Percentiles rank a stretch among this genome's conserved stretches.
These are phyloP conservation scores for Orcinus orca DNA, from an alignment of 2,113 vertebrate genomes.

Conservation along the genomic window DNA sequence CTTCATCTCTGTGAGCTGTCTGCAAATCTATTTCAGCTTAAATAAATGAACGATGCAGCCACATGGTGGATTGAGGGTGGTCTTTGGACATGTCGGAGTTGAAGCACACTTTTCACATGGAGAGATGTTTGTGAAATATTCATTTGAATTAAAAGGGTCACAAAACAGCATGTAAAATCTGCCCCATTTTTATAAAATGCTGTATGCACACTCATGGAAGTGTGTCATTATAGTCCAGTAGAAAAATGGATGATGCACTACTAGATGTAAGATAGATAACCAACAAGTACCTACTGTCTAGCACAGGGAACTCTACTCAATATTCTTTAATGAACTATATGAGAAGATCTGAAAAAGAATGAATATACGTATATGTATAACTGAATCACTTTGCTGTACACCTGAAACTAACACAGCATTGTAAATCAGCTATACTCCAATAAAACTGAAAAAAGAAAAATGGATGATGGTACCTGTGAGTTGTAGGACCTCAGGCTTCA, in stretches of 20 bases:
- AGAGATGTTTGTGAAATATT: not conserved
- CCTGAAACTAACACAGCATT: too few species aligned
- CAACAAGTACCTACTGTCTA: too few species aligned
- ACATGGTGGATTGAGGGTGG: accelerated
- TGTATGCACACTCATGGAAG: accelerated
- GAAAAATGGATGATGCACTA: too few species aligned
- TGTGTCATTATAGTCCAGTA: accelerated
- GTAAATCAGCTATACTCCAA: too few species aligned
- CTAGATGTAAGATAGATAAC: too few species aligned
- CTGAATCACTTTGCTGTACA: too few species aligned
- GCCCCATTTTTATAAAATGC: not conserved
- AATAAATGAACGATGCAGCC: accelerated
- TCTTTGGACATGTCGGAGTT: accelerated
- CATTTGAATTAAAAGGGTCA: not conserved
- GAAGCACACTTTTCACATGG: accelerated
- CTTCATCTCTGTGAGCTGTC: not conserved
- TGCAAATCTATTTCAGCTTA: not conserved
- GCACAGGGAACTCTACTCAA: too few species aligned
- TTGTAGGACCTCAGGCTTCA: not conserved
- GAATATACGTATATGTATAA: too few species aligned
- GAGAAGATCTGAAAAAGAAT: too few species aligned
- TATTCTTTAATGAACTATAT: too few species aligned
- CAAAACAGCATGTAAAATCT: not conserved
- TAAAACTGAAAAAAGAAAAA: too few species aligned
- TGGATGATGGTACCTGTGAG: accelerated